Base-by-base conservation (phyloP, 2,797 vertebrate species). In the Trachurus trachurus region DNA sequence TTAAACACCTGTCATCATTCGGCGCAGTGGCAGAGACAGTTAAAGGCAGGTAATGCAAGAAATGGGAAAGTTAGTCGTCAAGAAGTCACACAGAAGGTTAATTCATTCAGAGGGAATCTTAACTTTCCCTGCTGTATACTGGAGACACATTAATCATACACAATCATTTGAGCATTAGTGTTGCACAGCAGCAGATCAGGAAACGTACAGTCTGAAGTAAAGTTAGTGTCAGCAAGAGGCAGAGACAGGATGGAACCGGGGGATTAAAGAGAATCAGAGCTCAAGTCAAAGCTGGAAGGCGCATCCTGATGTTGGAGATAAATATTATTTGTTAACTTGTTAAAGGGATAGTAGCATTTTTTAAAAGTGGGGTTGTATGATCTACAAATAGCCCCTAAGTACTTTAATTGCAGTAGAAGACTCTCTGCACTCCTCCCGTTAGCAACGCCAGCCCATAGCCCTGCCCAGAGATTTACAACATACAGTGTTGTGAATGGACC, bases 81-180 rank as follows among this genome's bases (percentile, higher is more conserved):
- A 64, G 60, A 57, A 72, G 69, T 44, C 16, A 21, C 45, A 73
- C 56, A 53, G 29, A 39, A n/a, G 9, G 52, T 54, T 73, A 59
- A 66, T 45, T n/a, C 66, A 78, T 57, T 66, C 50, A 49, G 59
- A 52, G 22, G 21, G 66, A 58, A 58, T 26, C 44, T 52, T n/a
- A 64, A 47, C 22, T 75, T 72, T 34, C 9, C 9, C 39, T n/a
- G 26, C 66, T 58, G 70, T 34, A 50, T 16, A 8, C 71, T 17
- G 1, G 50, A 71, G 57, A 74, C 66, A 68, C 69, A 81, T 81
- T 69, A 45, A 57, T 86, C 40, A 16, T 62, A 16, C 29, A 34
- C 1, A 78, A 57, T 68, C 1, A 72, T 58, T 45, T 57, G 40
- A 22, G 54, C 45, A 56, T 68, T 73, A 77, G 61, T 37, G 45